Base-by-base conservation (phyloP, 2,888 invertebrate genomes). In the Gerris lacustris region DNA sequence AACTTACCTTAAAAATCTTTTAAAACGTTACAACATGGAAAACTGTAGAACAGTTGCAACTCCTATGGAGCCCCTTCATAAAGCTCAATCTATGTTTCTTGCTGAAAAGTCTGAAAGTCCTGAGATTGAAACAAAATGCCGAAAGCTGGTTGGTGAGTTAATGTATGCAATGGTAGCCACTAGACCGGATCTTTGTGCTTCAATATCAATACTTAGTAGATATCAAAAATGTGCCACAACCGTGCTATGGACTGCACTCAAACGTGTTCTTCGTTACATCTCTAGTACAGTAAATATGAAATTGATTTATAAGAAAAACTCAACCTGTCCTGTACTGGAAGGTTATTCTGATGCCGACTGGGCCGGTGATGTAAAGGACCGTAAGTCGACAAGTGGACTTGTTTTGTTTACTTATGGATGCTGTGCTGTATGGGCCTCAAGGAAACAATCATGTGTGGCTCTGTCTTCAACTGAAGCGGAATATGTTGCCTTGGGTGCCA, bases 121-220 rank as follows among this genome's bases (percentile, higher is more conserved):
- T 7, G 69, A 55, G 62, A 6, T 69, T n/a, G 47, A 72, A 55
- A 72, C 55, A 31, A 68, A 63, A 7, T 72, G 62, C 43, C 18
- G 73, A 68, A 63, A 70, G 18, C 17, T 73, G 68, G 66, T 73
- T 69, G 72, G 73, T 45, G 67, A 71, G 66, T 68, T 72, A 5
- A 72, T 72, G 72, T 73, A 70, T 68, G 69, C 71, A 7, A 69
- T 72, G 66, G 9, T 73, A 55, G 70, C 67, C 17, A 74, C 73
- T 7, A 71, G 75, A 64, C 75, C 74, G 18, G 75, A 75, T 45
- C 63, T 75, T 9, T 70, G 72, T 18, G 67, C 67, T 67, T 71
- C 73, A 45, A 45, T 75, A 45, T 71, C 67, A 62, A 67, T 72
- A 44, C 73, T 74, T 15, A 73, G 74, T 68, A 62, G 72, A 45